phyloP scores from a whole-genome alignment of 2,888 invertebrate genomes.

The Fissipunctia ypsillon region DNA sequence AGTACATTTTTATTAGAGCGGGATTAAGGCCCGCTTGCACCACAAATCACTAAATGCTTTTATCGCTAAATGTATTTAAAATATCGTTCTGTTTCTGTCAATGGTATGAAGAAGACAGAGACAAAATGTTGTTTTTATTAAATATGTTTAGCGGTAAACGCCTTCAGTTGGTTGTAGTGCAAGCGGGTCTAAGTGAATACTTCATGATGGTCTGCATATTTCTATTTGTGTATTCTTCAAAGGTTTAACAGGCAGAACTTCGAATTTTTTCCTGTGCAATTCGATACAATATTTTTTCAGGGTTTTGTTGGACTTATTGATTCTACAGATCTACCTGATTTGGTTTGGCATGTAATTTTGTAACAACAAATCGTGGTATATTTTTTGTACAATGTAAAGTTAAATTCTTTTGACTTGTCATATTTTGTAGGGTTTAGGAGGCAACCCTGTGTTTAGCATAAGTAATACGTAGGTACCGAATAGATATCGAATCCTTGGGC shows the following conservation, averaged over 20 bases:
- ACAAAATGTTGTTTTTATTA: not conserved
- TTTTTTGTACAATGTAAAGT: not conserved
- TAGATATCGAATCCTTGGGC: constrained; percentile 1
- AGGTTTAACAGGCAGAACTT: not conserved
- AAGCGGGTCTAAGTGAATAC: not conserved
- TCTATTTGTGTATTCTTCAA: not conserved
- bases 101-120: not conserved
- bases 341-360: not conserved
- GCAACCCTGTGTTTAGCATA: not conserved
- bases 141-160: not conserved
- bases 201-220: not conserved
- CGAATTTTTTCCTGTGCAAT: not conserved
- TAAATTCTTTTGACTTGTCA: not conserved
- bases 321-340: not conserved
- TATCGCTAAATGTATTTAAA: not conserved
- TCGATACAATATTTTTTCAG: not conserved
- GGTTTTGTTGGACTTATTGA: not conserved
- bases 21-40: not conserved
- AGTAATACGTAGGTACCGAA: not conserved
- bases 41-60: not conserved
- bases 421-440: not conserved
- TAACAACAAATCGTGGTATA: not conserved
- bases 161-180: not conserved
- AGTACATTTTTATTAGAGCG: not conserved
- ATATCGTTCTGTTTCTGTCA: not conserved